Base-by-base conservation (phyloP, 2,888 invertebrate genomes). In the Capitulum mitella region DNA sequence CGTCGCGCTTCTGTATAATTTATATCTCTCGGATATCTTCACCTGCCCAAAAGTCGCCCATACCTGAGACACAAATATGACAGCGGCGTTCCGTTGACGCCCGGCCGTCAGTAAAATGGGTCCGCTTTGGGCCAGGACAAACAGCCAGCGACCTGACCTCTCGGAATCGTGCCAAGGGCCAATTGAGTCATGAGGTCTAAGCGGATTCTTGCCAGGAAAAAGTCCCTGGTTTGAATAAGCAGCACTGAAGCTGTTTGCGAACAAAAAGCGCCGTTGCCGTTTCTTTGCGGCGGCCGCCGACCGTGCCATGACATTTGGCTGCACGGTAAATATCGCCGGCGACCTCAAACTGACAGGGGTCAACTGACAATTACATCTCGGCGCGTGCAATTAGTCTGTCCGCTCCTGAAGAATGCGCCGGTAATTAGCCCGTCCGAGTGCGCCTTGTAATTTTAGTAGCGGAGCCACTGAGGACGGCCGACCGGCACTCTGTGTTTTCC, bases 291-390 rank as follows among this genome's bases (percentile, higher is more conserved):
- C 51, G 5, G 51, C 51, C 22, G 51, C 51, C 51, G 51, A 22
- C 19, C 22, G 51, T 22, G 22, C 22, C 51, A 16, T 22, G 51
- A 16, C 51, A 16, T 32, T 26, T 10, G 61, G 26, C 61, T 32
- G 37, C 70, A 14, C 37, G 37, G 6, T 70, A 70, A 70, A 70
- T 70, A 70, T 16, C 70, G 22, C 37, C 19, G 14, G 32, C 70
- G 70, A 70, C 70, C 70, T 10, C 37, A 5, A 10, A 6, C 70
- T n/a, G 70, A 37, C 70, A n/a, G 70, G 70, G 70, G 37, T 70
- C 70, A 70, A 70, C 70, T 70, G 70, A 32, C 70, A 70, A 70
- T 70, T 70, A 70, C 70, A 37, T 70, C 70, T 70, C 29, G 37
- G 70, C 70, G 37, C 26, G 70, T 37, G 70, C 70, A 37, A 70